phyloP scores from a whole-genome alignment of 2,797 vertebrate species.

The Gymnocypris eckloni region DNA sequence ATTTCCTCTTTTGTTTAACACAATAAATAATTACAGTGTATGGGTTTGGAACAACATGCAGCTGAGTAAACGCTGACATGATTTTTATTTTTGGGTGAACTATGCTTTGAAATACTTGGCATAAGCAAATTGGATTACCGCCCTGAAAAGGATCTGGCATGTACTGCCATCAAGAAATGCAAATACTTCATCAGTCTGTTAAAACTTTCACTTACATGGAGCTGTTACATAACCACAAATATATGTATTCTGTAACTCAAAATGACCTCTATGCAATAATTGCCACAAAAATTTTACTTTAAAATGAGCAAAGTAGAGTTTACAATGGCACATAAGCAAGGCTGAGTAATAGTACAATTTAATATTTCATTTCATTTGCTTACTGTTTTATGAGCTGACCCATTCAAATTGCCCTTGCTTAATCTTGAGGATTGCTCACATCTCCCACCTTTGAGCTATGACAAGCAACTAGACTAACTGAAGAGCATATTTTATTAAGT shows the following conservation, averaged over 20 bases:
- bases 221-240: slow-evolving; percentile 20
- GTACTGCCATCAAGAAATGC: slow-evolving; percentile 20
- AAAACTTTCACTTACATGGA: not conserved
- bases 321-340: slow-evolving; percentile 9
- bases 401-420: slow-evolving; percentile 27
- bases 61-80: not conserved
- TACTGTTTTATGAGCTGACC: no score
- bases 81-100: not conserved
- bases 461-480: no score
- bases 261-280: no score
- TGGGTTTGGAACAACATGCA: not conserved
- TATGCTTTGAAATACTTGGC: slow-evolving; percentile 18
- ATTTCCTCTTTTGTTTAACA: not conserved
- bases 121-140: slow-evolving; percentile 12
- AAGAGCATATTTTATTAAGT: no score
- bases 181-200: slow-evolving; percentile 13
- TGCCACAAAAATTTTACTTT: slow-evolving; percentile 17
- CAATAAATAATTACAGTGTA: not conserved
- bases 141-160: slow-evolving; percentile 18
- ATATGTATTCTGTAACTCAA: not conserved
- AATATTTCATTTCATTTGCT: slow-evolving; percentile 33
- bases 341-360: not conserved
- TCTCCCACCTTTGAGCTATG: no score
- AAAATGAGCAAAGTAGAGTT: slow-evolving; percentile 8
- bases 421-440: no score